Conservation (phyloP, 2,797 vertebrate species). For the Liasis olivaceus region DNA sequence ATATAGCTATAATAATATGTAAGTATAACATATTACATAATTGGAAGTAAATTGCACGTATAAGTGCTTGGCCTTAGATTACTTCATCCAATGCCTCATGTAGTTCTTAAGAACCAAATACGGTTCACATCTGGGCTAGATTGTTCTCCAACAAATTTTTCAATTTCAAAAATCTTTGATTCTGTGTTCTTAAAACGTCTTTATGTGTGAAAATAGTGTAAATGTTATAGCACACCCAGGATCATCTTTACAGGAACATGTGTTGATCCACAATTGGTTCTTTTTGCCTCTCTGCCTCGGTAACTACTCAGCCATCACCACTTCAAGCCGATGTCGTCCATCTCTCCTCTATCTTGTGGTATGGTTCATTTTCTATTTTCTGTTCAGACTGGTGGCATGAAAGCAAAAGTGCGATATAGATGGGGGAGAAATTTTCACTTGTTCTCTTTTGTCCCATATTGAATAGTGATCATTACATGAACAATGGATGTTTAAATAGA, state of each 20-base stretch:
- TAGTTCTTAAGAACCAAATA: background rate
- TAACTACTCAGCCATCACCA: slow-evolving; percentile 17
- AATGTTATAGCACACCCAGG: background rate
- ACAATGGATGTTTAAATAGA: slow-evolving; percentile 47
- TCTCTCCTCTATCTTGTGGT: slow-evolving; percentile 45
- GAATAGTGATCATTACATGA: slow-evolving; percentile 32
- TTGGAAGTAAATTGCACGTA: background rate
- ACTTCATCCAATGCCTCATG: background rate
- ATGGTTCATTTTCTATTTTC: slow-evolving; percentile 54
- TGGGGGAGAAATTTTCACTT: background rate
- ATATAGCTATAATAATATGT: background rate
- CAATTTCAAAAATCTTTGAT: background rate
- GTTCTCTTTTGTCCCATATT: slow-evolving; percentile 53
- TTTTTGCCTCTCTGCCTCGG: slow-evolving; percentile 37
- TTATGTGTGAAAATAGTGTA: background rate
- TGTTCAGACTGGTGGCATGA: slow-evolving; percentile 15
- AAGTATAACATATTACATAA: background rate
- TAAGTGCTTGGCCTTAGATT: background rate
- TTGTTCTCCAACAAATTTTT: background rate
- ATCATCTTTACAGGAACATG: background rate
- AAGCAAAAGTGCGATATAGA: slow-evolving; percentile 35
- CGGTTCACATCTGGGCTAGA: background rate
- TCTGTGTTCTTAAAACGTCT: background rate
- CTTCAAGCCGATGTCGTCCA: slow-evolving; percentile 62
- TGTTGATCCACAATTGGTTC: slow-evolving; percentile 17